A percentile compares a stretch with the other conserved stretches of the same genome.
phyloP scores from a whole-genome alignment of 2,797 vertebrate genomes.

The Peromyscus aztecus region DNA sequence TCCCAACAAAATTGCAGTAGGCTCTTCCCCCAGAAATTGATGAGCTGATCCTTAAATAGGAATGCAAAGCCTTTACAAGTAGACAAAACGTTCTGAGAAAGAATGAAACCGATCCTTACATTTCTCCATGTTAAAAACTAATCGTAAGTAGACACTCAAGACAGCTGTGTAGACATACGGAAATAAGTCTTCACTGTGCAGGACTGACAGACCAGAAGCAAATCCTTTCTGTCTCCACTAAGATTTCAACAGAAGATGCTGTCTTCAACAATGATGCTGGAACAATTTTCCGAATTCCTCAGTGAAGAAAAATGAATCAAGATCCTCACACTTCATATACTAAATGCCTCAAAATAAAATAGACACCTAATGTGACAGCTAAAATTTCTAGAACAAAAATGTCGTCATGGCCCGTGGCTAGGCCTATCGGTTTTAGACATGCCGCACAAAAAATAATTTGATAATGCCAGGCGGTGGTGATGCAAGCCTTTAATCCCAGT shows the following conservation, averaged over 20 bases:
- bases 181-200: not conserved
- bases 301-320: not conserved
- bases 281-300: not conserved
- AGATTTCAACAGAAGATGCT: not conserved
- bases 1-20: not conserved
- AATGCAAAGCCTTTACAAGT: not conserved
- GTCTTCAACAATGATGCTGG: not conserved
- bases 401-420: not conserved
- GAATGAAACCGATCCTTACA: not conserved
- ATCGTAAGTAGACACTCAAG: not conserved
- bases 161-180: accelerated
- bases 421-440: not conserved
- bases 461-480: not conserved
- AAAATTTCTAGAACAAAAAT: constrained; percentile 24
- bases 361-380: not conserved
- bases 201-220: not conserved
- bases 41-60: not conserved
- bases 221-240: not conserved
- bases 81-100: not conserved
- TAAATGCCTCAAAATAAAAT: not conserved
- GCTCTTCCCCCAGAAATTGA: not conserved
- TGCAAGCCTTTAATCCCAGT: no score
- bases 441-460: not conserved
- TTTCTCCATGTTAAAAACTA: not conserved
- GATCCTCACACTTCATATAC: not conserved